These are phyloP conservation scores for Hypomecis punctinalis DNA, from an alignment of 2,888 invertebrate genomes.

Conservation along the genomic window DNA sequence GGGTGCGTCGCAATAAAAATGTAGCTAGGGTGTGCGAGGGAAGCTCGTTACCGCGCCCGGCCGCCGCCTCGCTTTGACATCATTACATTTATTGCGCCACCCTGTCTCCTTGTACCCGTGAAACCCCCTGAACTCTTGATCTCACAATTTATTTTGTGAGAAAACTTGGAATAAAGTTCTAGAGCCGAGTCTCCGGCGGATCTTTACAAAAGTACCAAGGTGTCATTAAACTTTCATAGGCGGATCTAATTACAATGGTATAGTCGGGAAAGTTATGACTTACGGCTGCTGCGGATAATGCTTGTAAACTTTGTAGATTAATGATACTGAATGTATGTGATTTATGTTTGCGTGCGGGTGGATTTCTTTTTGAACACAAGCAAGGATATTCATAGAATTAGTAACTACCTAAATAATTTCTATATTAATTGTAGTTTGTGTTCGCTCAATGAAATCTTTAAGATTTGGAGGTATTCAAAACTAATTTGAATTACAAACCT, in stretches of 20 bases:
- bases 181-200: conserved; percentile 19
- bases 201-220: conserved; percentile 21
- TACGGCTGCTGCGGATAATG: conserved; percentile 17
- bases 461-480: conserved; percentile 24
- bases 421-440: not conserved
- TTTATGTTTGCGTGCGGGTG: conserved; percentile 9
- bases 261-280: conserved; percentile 36
- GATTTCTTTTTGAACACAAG: conserved; percentile 9
- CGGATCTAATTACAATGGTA: conserved; percentile 36
- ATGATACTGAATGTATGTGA: conserved; percentile 16
- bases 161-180: conserved; percentile 33
- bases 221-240: conserved; percentile 32
- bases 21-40: conserved; percentile 56
- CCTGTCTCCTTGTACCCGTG: conserved; percentile 58
- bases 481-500: conserved; percentile 34
- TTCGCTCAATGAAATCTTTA: not conserved
- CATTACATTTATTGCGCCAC: conserved; percentile 72
- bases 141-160: conserved; percentile 33
- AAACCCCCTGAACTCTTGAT: conserved; percentile 42
- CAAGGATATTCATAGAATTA: not conserved
- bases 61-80: conserved; percentile 70
- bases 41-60: conserved; percentile 54
- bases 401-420: not conserved
- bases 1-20: conserved; percentile 71
- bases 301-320: conserved; percentile 19